Evolutionary conservation across 2,113 vertebrate species (phyloP).

Genomic region (Phodopus roborovskii): DNA sequence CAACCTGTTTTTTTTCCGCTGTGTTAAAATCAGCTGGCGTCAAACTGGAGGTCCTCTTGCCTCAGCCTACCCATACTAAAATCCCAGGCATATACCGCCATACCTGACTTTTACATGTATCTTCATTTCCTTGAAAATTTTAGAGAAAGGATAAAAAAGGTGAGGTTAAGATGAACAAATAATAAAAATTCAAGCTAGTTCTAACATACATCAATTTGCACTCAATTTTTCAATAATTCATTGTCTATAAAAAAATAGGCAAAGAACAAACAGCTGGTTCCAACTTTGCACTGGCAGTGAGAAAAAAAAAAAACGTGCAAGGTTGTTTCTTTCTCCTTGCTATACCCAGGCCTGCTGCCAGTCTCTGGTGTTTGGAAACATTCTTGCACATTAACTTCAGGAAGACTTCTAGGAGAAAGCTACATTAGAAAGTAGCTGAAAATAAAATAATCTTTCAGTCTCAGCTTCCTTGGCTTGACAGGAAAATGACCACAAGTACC

Average conservation of each 20-base stretch:
- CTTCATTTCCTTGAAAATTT: not conserved
- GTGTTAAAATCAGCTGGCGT: not conserved
- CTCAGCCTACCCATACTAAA: not conserved
- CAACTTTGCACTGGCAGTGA: not conserved
- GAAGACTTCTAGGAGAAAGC: slow-evolving; percentile 49
- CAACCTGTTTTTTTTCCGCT: not conserved
- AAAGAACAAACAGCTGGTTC: not conserved
- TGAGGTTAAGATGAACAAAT: not conserved
- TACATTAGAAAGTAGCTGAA: slow-evolving; percentile 44
- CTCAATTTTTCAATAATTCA: slow-evolving; percentile 7
- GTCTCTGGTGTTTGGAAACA: not conserved
- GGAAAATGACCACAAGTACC: slow-evolving; percentile 7
- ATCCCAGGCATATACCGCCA: not conserved
- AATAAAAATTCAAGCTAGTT: not conserved
- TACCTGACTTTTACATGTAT: not conserved
- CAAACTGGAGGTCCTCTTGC: not conserved
- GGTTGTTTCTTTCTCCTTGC: not conserved
- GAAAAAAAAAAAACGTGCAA: not conserved
- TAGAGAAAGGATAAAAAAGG: not conserved
- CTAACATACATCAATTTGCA: not conserved
- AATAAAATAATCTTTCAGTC: slow-evolving; percentile 28
- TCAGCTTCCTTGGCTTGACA: slow-evolving; percentile 6
- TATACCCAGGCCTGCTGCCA: not conserved
- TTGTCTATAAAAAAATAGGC: not conserved
- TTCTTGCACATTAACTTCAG: slow-evolving; percentile 39